Evolutionary conservation across 1,140 invertebrate genomes (phyloP).

Genomic region (Aphelinus certus): DNA sequence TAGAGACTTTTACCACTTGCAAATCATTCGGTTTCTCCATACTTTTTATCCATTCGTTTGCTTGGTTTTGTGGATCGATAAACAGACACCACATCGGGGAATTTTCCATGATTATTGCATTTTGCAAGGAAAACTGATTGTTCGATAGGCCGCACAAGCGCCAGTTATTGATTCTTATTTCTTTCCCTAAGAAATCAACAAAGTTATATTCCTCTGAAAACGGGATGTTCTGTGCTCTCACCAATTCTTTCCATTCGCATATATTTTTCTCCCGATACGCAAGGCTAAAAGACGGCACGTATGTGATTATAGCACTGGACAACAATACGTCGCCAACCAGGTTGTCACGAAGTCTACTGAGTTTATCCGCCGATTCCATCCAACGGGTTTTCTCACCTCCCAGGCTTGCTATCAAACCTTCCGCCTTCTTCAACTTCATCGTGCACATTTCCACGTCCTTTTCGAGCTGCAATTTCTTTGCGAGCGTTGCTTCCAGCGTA

Average conservation of each 20-base stretch:
- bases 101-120: constrained; percentile 72
- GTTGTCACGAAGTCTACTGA: constrained; percentile 70
- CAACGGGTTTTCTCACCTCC: constrained; percentile 77
- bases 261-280: constrained; percentile 61
- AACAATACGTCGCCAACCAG: constrained; percentile 74
- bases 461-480: constrained; percentile 69
- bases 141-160: constrained; percentile 72
- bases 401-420: constrained; percentile 71
- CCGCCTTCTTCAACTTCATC: constrained; percentile 76
- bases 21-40: constrained; percentile 73
- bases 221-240: constrained; percentile 67
- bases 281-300: constrained; percentile 71
- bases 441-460: constrained; percentile 66
- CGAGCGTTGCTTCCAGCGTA: constrained; percentile 62
- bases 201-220: constrained; percentile 70
- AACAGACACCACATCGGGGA: constrained; percentile 73
- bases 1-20: constrained; percentile 67
- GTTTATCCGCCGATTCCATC: constrained; percentile 68
- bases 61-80: constrained; percentile 78
- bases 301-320: constrained; percentile 74
- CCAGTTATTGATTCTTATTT: constrained; percentile 71
- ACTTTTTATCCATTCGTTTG: constrained; percentile 76
- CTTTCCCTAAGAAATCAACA: constrained; percentile 68
- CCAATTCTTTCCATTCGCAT: constrained; percentile 66
- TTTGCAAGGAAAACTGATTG: constrained; percentile 76